These are phyloP conservation scores for Lepidochitona cinerea DNA, from an alignment of 2,888 invertebrate species.

Conservation along the genomic window DNA sequence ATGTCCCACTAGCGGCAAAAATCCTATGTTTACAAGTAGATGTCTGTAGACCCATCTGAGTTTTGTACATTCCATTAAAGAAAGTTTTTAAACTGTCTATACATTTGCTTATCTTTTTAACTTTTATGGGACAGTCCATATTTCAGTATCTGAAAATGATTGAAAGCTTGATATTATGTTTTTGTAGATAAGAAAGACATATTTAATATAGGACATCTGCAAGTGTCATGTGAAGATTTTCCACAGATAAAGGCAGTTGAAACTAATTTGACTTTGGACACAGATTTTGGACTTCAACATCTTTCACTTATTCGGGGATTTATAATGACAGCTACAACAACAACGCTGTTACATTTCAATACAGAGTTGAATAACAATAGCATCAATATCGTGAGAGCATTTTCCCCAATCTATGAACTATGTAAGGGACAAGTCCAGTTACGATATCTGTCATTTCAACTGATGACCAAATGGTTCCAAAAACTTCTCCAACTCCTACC, in stretches of 20 bases:
- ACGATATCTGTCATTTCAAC: slow-evolving; percentile 41
- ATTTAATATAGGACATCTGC: neutral
- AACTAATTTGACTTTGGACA: neutral
- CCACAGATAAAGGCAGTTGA: neutral
- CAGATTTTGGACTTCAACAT: neutral
- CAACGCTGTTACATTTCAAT: neutral
- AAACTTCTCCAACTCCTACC: slow-evolving; percentile 25
- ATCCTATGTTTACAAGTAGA: too few species aligned
- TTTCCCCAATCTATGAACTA: slow-evolving; percentile 26
- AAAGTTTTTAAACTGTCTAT: too few species aligned
- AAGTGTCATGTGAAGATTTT: neutral
- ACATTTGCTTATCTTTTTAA: too few species aligned
- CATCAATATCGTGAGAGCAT: slow-evolving; percentile 22
- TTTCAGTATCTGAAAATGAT: too few species aligned
- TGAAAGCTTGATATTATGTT: too few species aligned
- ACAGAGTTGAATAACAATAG: slow-evolving; percentile 6
- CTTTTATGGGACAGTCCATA: too few species aligned
- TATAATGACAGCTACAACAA: slow-evolving; percentile 7
- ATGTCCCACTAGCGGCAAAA: too few species aligned
- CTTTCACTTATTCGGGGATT: slow-evolving; percentile 8
- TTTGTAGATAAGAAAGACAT: neutral
- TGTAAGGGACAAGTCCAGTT: slow-evolving; percentile 39
- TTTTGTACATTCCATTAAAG: too few species aligned
- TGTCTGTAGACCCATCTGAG: too few species aligned
- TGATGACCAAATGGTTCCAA: slow-evolving; percentile 36